A percentile compares a stretch with the other conserved stretches of the same genome.
phyloP scores from a whole-genome alignment of 2,797 vertebrate genomes.

The Sciurus vulgaris region DNA sequence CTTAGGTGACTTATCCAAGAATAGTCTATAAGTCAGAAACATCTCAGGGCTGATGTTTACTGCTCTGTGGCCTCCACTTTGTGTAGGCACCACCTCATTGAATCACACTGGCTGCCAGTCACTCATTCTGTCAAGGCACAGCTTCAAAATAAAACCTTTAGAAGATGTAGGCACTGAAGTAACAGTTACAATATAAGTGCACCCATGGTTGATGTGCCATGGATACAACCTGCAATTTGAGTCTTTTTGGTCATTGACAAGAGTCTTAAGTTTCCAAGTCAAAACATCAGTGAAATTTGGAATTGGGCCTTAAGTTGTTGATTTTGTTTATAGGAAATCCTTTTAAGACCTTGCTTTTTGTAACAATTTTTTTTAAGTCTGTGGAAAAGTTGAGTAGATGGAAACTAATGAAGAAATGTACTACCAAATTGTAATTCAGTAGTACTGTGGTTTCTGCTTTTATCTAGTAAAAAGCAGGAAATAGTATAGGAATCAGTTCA shows the following conservation, averaged over 20 bases:
- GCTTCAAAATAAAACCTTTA: slow-evolving; percentile 67
- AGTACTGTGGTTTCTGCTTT: slow-evolving; percentile 42
- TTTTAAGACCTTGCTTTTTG: slow-evolving; percentile 53
- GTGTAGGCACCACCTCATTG: neutral
- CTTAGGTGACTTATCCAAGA: slow-evolving; percentile 52
- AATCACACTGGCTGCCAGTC: slow-evolving; percentile 17
- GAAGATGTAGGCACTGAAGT: slow-evolving; percentile 40
- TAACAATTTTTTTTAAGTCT: slow-evolving; percentile 35
- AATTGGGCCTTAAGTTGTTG: slow-evolving; percentile 1
- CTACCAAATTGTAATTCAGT: slow-evolving; percentile 24
- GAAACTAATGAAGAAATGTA: slow-evolving; percentile 63
- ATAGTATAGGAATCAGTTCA: neutral
- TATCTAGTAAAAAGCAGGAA: slow-evolving; percentile 54
- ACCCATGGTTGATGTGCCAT: neutral
- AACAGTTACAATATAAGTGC: slow-evolving; percentile 51
- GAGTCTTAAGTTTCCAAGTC: slow-evolving; percentile 35
- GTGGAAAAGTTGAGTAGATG: slow-evolving; percentile 57
- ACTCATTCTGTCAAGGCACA: slow-evolving; percentile 51
- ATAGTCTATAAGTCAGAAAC: slow-evolving; percentile 53
- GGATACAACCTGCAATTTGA: slow-evolving; percentile 57
- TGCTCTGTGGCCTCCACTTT: slow-evolving; percentile 15
- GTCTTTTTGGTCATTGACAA: slow-evolving; percentile 64
- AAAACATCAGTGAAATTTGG: slow-evolving; percentile 61
- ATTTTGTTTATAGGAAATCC: slow-evolving; percentile 63
- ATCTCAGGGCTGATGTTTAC: neutral